Base-by-base conservation (phyloP, 37 sponge, comb jelly and placozoan genomes). In the Tethya wilhelma region DNA sequence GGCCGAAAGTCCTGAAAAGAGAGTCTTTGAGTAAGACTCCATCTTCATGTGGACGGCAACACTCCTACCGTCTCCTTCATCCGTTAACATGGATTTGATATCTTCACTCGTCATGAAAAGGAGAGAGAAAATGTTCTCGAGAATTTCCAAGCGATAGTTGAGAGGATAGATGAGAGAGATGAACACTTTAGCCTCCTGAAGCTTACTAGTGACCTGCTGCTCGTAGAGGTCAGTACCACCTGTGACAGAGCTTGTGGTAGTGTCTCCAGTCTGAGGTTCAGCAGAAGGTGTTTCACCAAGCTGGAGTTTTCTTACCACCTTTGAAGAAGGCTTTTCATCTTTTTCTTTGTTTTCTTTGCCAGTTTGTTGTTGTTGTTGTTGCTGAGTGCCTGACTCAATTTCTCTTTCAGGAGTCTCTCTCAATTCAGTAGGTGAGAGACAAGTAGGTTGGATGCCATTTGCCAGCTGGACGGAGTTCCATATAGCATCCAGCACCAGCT, bases 91-190 rank as follows among this genome's bases (percentile, higher is more conserved):
- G 26, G n/a, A 59, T 23, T 41, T 64, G 0, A 90, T 65, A 57
- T 97, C 90, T 7, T 80, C 84, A 68, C 85, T 67, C 23, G 88
- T 81, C 41, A 97, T 82, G 44, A 97, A 91, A 4, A 97, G 70
- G 4, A 97, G 84, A 26, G 97, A 93, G 56, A 94, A 97, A 4
- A 97, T 89, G 71, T 97, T 83, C 79, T 97, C 97, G 71, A 97
- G 59, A 17, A 97, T 75, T 62, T 97, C 97, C n/a, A 97, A 79
- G 4, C 92, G 89, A 38, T 73, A 97, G 74, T 76, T 78, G 55
- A 89, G 85, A 26, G 97, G 95, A 11, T 67, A 64, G 8, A 94
- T 34, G 3, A 42, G 67, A 19, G 85, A 74, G 43, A 97, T 29
- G 73, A 76, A 83, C 32, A 75, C 39, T 75, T 83, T 91, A 17